Evolutionary conservation across 37 sponge, comb jelly and placozoan genomes (phyloP), one percentile per base, ranked within the genome.

Genomic region (Geodia barretti): DNA sequence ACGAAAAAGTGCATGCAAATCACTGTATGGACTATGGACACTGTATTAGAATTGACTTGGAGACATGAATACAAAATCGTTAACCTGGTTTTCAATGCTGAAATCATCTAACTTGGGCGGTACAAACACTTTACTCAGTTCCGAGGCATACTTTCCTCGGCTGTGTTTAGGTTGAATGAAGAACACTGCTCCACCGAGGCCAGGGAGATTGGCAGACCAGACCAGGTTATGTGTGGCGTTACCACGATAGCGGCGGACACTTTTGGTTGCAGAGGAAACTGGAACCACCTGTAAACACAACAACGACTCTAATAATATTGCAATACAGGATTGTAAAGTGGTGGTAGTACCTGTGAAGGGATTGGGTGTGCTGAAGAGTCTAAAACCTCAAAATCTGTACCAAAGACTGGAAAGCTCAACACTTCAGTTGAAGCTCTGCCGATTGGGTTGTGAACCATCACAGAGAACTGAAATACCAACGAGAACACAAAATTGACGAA

Each of bases 381-480:
- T 2, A 41, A 24, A 11, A 91, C 87, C 23, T 26, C 20, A 1
- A 86, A 9, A 2, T 47, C 30, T 1, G 0, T n/a, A 19, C 54
- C 25, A 0, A 28, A 42, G 20, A 94, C 72, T 36, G 95, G 95
- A 1, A 94, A 30, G 1, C 39, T 14, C 14, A 94, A 30, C 0
- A 62, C 8, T 20, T 38, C 58, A 3, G 41, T 38, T 47, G 17
- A 68, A 23, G 26, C 1, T 1, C 90, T 33, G 3, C 68, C 93
- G 54, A 95, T 64, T 17, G 97, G 90, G 77, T 96, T 96, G 68
- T 96, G 93, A 2, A 96, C 85, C 36, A 93, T 41, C 29, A 96
- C 59, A 82, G 83, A 62, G 72, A 91, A 91, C 87, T 86, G 30
- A 25, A 14, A 68, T 32, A 8, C 20, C 9, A 59, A 43, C 7